Evolutionary conservation across 1,140 invertebrate species (phyloP).

Genomic region (Micrasema minimum): DNA sequence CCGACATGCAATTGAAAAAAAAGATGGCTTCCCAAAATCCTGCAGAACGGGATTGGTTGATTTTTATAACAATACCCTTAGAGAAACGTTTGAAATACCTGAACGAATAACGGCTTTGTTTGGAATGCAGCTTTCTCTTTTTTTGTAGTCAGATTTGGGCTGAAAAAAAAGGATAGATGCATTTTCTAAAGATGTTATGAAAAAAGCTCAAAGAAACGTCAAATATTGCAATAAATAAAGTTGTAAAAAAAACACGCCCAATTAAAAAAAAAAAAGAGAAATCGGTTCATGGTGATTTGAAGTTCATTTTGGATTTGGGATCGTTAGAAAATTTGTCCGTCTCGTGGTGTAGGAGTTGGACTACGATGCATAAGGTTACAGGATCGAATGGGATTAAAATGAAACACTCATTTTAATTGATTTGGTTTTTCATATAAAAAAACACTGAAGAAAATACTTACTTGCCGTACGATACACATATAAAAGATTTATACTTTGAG

Average conservation of each 20-base stretch:
- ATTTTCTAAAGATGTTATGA: constrained; percentile 1
- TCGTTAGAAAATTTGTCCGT: too few species aligned
- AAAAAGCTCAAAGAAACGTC: neutral
- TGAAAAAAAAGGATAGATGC: neutral
- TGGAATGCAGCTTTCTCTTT: constrained; percentile 29
- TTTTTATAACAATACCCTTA: neutral
- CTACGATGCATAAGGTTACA: too few species aligned
- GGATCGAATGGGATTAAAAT: too few species aligned
- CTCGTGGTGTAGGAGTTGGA: neutral
- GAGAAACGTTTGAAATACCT: neutral
- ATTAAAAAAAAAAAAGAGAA: constrained; percentile 29
- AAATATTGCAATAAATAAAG: constrained; percentile 13
- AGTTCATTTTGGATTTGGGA: too few species aligned
- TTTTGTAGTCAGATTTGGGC: neutral
- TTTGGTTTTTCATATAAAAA: too few species aligned
- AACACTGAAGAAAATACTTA: too few species aligned
- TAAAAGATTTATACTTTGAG: too few species aligned
- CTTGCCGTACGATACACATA: too few species aligned
- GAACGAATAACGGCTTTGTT: neutral
- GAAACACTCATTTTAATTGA: too few species aligned
- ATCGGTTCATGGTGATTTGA: neutral
- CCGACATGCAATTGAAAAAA: neutral
- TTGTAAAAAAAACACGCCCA: constrained; percentile 27
- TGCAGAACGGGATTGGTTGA: neutral
- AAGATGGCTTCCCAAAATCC: constrained; percentile 20